Conservation (phyloP, 1,140 invertebrate genomes). For the Saccostrea cuccullata region DNA sequence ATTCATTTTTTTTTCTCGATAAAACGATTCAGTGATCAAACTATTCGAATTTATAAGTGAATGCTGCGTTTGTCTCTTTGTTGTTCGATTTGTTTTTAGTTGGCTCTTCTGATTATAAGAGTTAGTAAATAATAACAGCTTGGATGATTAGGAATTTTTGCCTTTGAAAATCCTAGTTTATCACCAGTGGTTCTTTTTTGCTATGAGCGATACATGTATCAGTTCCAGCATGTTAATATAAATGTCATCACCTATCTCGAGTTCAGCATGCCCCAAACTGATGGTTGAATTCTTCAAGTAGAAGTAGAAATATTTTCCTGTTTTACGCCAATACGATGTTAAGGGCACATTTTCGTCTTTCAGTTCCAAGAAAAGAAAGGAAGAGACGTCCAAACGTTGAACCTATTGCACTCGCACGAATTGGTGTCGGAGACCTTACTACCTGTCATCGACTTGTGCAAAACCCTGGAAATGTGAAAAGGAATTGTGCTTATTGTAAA, state of each 20-base stretch:
- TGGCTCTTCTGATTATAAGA: no score
- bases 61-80: no score
- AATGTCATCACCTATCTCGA: not conserved
- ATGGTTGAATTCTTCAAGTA: not conserved
- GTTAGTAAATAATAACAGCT: no score
- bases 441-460: slow-evolving; percentile 7
- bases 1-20: no score
- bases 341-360: slow-evolving; percentile 21
- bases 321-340: not conserved
- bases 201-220: not conserved
- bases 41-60: no score
- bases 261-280: not conserved
- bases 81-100: no score
- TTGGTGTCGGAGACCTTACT: not conserved
- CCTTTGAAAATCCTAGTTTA: not conserved
- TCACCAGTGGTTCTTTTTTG: not conserved
- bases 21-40: no score
- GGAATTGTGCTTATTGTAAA: slow-evolving; percentile 52
- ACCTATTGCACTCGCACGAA: not conserved
- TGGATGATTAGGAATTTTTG: no score
- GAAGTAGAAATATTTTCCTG: not conserved
- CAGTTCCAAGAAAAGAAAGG: not conserved
- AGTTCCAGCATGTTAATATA: not conserved
- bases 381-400: not conserved
- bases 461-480: slow-evolving; percentile 32